These are phyloP conservation scores for Acronicta aceris DNA, from an alignment of 2,888 invertebrate species.

Conservation along the genomic window DNA sequence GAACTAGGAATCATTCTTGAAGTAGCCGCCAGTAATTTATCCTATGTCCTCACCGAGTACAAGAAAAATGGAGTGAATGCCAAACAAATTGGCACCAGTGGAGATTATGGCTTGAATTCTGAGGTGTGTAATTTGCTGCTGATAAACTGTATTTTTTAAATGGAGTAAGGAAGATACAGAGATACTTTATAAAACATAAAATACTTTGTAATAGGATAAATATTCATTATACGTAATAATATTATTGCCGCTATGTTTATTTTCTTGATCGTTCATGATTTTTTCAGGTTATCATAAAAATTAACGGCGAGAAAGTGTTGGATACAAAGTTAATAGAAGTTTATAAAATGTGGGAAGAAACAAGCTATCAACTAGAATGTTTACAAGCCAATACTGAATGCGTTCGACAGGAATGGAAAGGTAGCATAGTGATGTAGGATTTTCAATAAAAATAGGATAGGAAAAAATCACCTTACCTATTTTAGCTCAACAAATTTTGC, in stretches of 20 bases:
- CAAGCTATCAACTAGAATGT: constrained; percentile 96
- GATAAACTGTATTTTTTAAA: background rate
- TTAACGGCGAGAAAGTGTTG: constrained; percentile 90
- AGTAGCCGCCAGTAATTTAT: constrained; percentile 88
- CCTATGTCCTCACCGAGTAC: constrained; percentile 90
- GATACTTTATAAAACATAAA: no score
- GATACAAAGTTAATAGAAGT: constrained; percentile 91
- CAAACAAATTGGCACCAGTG: constrained; percentile 91
- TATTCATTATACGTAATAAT: no score
- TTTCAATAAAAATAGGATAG: background rate
- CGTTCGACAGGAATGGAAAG: constrained; percentile 93
- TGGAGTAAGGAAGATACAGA: background rate
- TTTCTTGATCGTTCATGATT: background rate
- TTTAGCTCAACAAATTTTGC: no score
- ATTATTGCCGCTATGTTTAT: background rate
- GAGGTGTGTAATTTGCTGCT: constrained; percentile 74
- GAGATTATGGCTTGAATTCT: constrained; percentile 91
- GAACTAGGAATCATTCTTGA: constrained; percentile 96
- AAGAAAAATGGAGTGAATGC: constrained; percentile 90
- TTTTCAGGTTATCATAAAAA: constrained; percentile 85
- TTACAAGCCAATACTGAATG: constrained; percentile 95
- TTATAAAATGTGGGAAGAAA: constrained; percentile 98
- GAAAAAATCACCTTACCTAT: background rate
- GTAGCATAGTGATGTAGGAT: constrained; percentile 58
- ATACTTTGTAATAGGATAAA: no score